These are phyloP conservation scores for Eupithecia vulgata DNA, from an alignment of 2,888 invertebrate species.

Conservation along the genomic window DNA sequence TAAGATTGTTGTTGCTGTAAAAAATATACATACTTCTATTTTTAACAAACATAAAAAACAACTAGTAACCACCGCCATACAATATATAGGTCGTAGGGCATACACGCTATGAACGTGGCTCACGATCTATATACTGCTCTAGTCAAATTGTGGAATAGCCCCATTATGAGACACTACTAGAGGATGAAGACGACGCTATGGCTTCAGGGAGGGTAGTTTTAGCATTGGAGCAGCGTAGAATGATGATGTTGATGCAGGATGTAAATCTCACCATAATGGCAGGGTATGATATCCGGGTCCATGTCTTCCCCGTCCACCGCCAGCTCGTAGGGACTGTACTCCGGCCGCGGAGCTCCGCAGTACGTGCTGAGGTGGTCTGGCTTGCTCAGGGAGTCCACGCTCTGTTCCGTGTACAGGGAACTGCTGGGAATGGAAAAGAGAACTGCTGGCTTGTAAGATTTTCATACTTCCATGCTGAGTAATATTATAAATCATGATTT, in stretches of 20 bases:
- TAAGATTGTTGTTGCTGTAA: too few species aligned
- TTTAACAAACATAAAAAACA: too few species aligned
- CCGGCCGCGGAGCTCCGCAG: constrained; percentile 68
- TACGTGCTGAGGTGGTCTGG: constrained; percentile 72
- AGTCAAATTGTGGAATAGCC: too few species aligned
- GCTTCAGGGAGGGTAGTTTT: too few species aligned
- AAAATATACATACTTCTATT: too few species aligned
- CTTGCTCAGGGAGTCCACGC: constrained; percentile 72
- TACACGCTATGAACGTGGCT: too few species aligned
- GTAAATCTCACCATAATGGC: constrained; percentile 88
- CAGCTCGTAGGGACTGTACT: constrained; percentile 63
- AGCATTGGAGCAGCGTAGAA: neutral
- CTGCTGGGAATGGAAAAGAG: constrained; percentile 44
- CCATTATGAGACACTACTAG: too few species aligned
- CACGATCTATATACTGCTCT: too few species aligned
- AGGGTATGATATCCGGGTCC: constrained; percentile 94
- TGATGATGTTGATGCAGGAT: neutral
- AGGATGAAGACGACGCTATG: too few species aligned
- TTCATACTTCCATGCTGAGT: neutral
- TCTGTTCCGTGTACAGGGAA: constrained; percentile 70
- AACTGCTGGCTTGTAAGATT: neutral
- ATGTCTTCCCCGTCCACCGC: constrained; percentile 83
- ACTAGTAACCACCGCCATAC: too few species aligned
- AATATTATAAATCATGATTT: neutral
- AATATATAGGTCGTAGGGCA: too few species aligned